Evolutionary conservation across 2,113 vertebrate genomes (phyloP).

Genomic region (Tachysurus vachellii): DNA sequence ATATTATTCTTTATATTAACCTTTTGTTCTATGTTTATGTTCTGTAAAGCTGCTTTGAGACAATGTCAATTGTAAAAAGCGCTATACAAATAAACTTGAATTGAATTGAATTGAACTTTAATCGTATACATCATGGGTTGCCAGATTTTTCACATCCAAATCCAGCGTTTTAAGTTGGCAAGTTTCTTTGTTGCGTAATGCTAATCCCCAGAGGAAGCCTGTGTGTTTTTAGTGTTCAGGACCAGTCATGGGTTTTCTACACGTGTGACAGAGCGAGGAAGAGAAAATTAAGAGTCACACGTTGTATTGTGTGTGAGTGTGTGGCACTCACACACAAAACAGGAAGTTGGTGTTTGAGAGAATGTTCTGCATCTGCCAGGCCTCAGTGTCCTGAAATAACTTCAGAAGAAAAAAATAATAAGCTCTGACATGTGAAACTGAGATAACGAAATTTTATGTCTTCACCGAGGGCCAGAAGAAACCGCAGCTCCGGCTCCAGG

Average conservation of each 20-base stretch:
- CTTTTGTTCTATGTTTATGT: too few species aligned
- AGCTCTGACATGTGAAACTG: neutral
- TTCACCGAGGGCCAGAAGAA: neutral
- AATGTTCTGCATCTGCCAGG: slow-evolving; percentile 43
- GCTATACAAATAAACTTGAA: too few species aligned
- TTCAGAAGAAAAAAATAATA: slow-evolving; percentile 47
- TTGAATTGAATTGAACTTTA: neutral
- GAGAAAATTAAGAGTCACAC: slow-evolving; percentile 27
- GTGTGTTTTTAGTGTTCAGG: neutral
- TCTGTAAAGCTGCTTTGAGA: too few species aligned
- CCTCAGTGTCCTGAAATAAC: slow-evolving; percentile 61
- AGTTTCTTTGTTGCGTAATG: neutral
- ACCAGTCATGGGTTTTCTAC: neutral
- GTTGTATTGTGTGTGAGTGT: slow-evolving; percentile 8
- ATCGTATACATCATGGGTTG: neutral
- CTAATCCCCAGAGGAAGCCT: neutral
- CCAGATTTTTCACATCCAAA: neutral
- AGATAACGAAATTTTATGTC: slow-evolving; percentile 1
- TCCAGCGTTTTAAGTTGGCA: neutral
- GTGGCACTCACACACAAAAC: slow-evolving; percentile 42
- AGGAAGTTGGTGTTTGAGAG: slow-evolving; percentile 53
- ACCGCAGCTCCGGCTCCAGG: neutral
- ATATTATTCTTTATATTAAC: too few species aligned
- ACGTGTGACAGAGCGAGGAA: neutral
- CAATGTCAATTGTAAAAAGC: too few species aligned